Conservation (phyloP, 2,888 invertebrate genomes). For the Tinea pellionella region DNA sequence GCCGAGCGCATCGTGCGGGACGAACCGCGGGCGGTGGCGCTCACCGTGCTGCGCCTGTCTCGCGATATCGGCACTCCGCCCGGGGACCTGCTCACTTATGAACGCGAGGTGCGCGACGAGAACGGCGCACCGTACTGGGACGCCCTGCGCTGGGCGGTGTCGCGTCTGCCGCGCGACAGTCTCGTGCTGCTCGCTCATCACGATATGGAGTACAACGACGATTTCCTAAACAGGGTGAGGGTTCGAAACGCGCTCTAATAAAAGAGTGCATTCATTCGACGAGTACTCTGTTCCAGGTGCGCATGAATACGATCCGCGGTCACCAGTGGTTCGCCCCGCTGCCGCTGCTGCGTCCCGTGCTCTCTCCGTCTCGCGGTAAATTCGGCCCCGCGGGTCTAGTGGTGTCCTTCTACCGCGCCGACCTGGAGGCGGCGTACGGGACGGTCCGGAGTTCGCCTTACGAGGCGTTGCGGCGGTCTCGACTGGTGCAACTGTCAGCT, state of each 20-base stretch:
- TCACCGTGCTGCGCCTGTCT: background rate
- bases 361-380: slow-evolving; percentile 32
- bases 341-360: slow-evolving; percentile 37
- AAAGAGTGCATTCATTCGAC: background rate
- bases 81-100: slow-evolving; percentile 81
- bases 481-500: slow-evolving; percentile 71
- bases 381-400: slow-evolving; percentile 34
- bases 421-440: slow-evolving; percentile 69
- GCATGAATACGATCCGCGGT: slow-evolving; percentile 93
- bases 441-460: slow-evolving; percentile 16
- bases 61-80: background rate
- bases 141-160: slow-evolving; percentile 75
- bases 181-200: slow-evolving; percentile 76
- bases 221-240: slow-evolving; percentile 88
- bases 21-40: background rate
- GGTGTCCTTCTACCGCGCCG: slow-evolving; percentile 84
- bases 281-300: slow-evolving; percentile 66
- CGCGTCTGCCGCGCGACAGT: slow-evolving; percentile 78
- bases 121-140: slow-evolving; percentile 61
- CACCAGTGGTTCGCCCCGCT: slow-evolving; percentile 77
- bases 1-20: background rate
- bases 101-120: slow-evolving; percentile 45
- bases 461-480: slow-evolving; percentile 44
- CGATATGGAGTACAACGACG: slow-evolving; percentile 77
- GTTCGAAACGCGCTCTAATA: background rate